Percentiles rank a stretch among this genome's conserved stretches.
Evolutionary conservation across 2,113 vertebrate genomes (phyloP).

Genomic region (Elephantulus edwardii): DNA sequence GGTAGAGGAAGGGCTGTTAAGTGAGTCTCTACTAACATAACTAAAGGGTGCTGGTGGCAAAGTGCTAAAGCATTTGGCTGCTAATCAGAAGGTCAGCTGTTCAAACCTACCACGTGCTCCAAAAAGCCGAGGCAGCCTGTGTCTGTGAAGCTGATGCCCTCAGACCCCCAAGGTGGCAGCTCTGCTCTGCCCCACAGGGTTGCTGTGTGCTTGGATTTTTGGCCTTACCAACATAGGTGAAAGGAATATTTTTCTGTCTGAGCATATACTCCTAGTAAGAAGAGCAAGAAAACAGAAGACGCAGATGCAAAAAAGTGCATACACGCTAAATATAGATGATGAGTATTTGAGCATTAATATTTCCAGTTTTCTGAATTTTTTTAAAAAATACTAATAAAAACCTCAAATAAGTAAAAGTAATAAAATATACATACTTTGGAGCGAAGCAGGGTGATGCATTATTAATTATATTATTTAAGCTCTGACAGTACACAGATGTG

Average conservation of each 20-base stretch:
- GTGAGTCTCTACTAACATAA: too few relatives aligned
- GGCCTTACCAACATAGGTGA: too few relatives aligned
- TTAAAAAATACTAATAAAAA: neutral
- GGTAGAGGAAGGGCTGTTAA: too few relatives aligned
- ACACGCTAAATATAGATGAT: neutral
- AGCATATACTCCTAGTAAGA: neutral
- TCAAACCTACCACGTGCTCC: too few relatives aligned
- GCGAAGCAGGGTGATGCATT: neutral
- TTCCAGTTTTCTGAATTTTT: neutral
- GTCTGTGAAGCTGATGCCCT: too few relatives aligned
- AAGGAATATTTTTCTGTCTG: too few relatives aligned
- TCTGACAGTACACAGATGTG: neutral
- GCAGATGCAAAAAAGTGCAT: neutral
- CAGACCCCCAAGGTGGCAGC: neutral
- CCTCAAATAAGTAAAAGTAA: slow-evolving; percentile 4
- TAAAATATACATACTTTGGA: neutral
- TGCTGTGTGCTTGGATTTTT: neutral
- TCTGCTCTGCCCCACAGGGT: neutral
- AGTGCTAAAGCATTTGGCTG: too few relatives aligned
- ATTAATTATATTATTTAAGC: neutral
- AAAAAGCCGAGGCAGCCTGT: too few relatives aligned
- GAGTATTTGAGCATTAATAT: neutral
- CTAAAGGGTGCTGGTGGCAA: too few relatives aligned
- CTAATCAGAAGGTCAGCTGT: too few relatives aligned
- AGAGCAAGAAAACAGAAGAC: neutral